Evolutionary conservation across 2,113 vertebrate species (phyloP).

Genomic region (Coptodon rendalli): DNA sequence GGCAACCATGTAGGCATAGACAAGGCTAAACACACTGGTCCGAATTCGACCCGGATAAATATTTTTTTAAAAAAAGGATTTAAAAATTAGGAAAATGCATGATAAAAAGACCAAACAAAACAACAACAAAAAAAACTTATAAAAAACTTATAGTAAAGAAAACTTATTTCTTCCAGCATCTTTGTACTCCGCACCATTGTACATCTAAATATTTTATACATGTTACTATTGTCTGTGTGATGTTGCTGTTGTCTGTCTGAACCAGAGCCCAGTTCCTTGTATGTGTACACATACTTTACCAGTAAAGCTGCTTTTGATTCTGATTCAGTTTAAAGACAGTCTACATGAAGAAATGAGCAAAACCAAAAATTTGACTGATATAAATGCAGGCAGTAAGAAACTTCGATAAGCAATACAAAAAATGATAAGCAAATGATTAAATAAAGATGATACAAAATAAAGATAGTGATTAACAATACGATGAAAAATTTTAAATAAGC

Average conservation of each 20-base stretch:
- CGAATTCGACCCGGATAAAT: rapidly evolving
- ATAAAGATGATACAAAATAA: background rate
- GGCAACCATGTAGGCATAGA: too few relatives aligned
- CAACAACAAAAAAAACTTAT: background rate
- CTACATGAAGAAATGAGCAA: background rate
- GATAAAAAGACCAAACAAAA: background rate
- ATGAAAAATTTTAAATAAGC: background rate
- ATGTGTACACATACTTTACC: background rate
- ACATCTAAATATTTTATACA: background rate
- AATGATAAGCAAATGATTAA: rapidly evolving
- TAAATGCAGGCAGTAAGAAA: background rate
- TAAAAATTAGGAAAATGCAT: background rate
- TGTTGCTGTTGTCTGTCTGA: background rate
- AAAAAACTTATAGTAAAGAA: background rate
- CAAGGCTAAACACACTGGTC: too few relatives aligned
- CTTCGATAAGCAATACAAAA: rapidly evolving
- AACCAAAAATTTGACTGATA: background rate
- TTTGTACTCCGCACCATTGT: background rate
- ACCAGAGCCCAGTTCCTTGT: background rate
- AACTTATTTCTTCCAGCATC: background rate
- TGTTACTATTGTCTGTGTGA: background rate
- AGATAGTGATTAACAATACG: background rate
- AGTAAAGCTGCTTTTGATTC: background rate
- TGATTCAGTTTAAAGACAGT: background rate
- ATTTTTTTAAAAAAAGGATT: rapidly evolving